These are phyloP conservation scores for Zapornia atra DNA, from an alignment of 2,113 vertebrate species.

Conservation along the genomic window DNA sequence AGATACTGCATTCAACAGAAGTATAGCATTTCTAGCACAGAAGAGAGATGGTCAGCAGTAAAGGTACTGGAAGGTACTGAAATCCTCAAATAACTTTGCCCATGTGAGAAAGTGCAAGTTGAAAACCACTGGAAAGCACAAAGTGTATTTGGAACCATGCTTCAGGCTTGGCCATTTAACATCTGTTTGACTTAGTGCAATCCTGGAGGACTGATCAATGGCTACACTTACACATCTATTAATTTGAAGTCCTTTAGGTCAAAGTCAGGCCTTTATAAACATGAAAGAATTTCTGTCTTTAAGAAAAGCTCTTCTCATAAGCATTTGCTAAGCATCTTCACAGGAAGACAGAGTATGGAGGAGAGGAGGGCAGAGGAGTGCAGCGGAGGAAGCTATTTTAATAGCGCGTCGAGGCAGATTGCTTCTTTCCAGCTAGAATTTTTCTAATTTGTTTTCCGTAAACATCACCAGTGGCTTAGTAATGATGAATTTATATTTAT, in stretches of 20 bases:
- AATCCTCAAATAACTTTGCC: not conserved
- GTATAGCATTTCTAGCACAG: not conserved
- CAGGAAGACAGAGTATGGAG: not conserved
- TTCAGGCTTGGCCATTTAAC: not conserved
- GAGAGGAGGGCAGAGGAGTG: not conserved
- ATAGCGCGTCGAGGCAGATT: not conserved
- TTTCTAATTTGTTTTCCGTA: slow-evolving; percentile 29
- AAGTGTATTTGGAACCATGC: not conserved
- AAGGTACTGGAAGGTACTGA: not conserved
- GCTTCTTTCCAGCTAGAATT: not conserved
- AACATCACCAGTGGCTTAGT: not conserved
- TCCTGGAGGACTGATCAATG: not conserved
- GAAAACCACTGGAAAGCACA: not conserved
- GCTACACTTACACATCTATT: not conserved
- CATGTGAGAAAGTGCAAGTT: not conserved
- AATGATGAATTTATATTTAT: slow-evolving; percentile 11
- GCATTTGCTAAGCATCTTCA: not conserved
- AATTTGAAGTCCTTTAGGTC: not conserved
- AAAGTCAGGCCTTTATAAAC: not conserved
- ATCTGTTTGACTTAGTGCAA: not conserved
- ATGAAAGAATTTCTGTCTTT: not conserved
- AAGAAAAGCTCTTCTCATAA: not conserved
- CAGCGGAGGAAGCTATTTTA: not conserved
- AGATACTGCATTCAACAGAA: not conserved
- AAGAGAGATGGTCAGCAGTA: not conserved